These are phyloP conservation scores for Anoplius nigerrimus DNA, from an alignment of 2,888 invertebrate genomes.

Conservation along the genomic window DNA sequence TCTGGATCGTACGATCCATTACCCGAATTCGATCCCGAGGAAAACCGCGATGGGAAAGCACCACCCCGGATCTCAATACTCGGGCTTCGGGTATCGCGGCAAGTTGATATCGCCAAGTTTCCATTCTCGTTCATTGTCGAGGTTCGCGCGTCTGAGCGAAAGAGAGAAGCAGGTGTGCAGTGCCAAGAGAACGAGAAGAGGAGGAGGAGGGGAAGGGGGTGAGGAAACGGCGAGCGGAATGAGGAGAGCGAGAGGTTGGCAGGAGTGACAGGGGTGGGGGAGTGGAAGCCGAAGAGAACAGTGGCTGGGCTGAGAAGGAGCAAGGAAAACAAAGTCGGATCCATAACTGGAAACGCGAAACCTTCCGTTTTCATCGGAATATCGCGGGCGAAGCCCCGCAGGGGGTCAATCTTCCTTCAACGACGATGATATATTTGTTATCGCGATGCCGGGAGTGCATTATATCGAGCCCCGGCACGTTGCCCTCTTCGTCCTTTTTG, in stretches of 20 bases:
- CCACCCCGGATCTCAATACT: too few relatives aligned
- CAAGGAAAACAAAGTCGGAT: slow-evolving; percentile 9
- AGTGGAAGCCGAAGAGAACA: slow-evolving; percentile 7
- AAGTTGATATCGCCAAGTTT: too few relatives aligned
- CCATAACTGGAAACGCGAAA: slow-evolving; percentile 9
- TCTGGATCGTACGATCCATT: too few relatives aligned
- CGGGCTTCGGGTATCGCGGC: slow-evolving; percentile 10
- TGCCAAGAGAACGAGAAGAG: not conserved
- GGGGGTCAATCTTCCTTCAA: slow-evolving; percentile 7
- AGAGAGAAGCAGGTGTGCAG: not conserved
- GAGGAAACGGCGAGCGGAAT: not conserved
- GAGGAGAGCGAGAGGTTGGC: too few relatives aligned
- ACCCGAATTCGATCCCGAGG: too few relatives aligned
- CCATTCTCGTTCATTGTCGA: too few relatives aligned
- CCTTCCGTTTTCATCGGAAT: slow-evolving; percentile 23
- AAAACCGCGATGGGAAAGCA: not conserved
- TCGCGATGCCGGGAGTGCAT: not conserved
- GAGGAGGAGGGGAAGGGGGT: too few relatives aligned
- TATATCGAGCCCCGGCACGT: too few relatives aligned
- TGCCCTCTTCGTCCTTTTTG: too few relatives aligned
- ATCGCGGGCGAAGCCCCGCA: slow-evolving; percentile 8
- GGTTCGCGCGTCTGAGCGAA: not conserved
- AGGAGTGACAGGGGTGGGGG: too few relatives aligned
- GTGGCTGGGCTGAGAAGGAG: slow-evolving; percentile 1
- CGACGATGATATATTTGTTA: not conserved